Percentiles rank a stretch among this genome's conserved stretches.
Conservation (phyloP, 2,888 invertebrate genomes). For the Drosophila borborema region DNA sequence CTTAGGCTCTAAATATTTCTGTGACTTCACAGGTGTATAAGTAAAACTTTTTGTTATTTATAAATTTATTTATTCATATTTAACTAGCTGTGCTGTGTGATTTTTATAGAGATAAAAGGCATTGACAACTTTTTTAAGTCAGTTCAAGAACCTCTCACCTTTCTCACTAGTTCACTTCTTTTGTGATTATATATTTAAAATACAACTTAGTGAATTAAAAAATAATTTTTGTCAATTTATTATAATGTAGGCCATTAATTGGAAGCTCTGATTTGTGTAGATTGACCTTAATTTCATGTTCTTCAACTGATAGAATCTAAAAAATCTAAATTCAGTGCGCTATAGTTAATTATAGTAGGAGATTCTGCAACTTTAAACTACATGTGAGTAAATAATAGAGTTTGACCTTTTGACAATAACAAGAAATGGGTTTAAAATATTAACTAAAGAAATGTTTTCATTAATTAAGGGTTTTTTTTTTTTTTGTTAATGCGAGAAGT, state of each 20-base stretch:
- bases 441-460: not conserved
- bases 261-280: not conserved
- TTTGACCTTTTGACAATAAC: not conserved
- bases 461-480: not conserved
- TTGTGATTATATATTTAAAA: too few species aligned
- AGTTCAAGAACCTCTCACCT: too few species aligned
- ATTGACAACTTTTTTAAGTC: too few species aligned
- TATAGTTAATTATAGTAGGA: not conserved
- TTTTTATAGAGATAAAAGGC: too few species aligned
- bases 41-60: conserved; percentile 1
- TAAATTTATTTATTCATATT: not conserved
- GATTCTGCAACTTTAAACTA: not conserved
- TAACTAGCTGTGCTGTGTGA: too few species aligned
- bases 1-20: not conserved
- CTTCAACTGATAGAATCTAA: not conserved
- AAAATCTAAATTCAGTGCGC: not conserved
- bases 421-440: not conserved
- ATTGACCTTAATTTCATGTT: not conserved
- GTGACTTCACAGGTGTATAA: conserved; percentile 14
- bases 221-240: not conserved
- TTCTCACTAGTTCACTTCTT: too few species aligned
- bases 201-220: too few species aligned
- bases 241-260: not conserved
- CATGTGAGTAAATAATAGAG: not conserved
- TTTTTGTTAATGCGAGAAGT: too few species aligned